phyloP scores from a whole-genome alignment of 2,113 vertebrate genomes.

The Okapia johnstoni region DNA sequence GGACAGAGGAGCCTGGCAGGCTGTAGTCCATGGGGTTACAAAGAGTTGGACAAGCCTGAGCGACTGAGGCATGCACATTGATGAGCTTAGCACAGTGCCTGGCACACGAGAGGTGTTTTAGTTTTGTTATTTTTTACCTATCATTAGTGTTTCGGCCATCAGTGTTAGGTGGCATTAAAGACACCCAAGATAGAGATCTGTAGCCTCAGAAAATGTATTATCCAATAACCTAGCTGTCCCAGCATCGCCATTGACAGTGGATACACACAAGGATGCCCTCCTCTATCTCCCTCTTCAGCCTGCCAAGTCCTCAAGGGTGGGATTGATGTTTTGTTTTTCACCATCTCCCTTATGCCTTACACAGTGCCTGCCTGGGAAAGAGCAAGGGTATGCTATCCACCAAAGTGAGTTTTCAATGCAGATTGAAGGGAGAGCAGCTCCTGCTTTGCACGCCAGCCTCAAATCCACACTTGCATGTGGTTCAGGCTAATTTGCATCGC shows the following conservation, averaged over 20 bases:
- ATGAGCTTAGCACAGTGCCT: neutral
- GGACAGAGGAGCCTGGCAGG: neutral
- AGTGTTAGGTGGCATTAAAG: neutral
- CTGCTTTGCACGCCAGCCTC: neutral
- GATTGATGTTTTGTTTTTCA: neutral
- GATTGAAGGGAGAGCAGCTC: neutral
- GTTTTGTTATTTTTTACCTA: neutral
- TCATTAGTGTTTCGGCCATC: neutral
- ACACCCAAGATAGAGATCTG: neutral
- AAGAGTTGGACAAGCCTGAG: neutral
- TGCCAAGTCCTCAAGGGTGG: neutral
- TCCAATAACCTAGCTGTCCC: neutral
- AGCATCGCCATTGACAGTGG: accelerated
- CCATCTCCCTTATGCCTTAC: neutral
- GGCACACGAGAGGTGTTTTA: neutral
- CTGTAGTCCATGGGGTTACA: neutral
- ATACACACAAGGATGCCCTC: neutral
- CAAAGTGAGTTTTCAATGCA: neutral
- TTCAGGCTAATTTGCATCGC: neutral
- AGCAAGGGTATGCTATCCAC: neutral
- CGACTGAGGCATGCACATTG: accelerated
- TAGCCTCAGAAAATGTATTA: neutral
- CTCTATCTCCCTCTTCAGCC: neutral
- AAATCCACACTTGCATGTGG: neutral
- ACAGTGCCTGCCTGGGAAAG: neutral